Conservation (phyloP, 2,888 invertebrate genomes). For the Sinohyriopsis cumingii region DNA sequence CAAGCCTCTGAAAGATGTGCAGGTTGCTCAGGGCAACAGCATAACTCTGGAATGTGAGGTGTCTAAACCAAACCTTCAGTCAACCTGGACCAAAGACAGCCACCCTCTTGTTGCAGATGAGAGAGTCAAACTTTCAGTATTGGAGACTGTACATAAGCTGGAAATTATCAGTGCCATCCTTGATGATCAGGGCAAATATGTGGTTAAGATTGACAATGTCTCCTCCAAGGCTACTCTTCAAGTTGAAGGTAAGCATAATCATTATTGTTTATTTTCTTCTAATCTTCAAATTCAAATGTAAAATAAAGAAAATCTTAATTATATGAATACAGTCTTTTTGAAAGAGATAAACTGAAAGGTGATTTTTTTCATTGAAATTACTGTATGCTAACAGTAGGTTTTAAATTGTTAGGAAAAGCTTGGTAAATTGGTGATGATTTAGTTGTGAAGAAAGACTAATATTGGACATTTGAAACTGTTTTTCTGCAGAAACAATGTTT, state of each 20-base stretch:
- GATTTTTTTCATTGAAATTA: no score
- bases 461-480: no score
- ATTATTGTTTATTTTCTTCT: background rate
- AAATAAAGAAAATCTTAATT: no score
- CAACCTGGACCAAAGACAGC: constrained; percentile 67
- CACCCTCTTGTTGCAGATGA: constrained; percentile 89
- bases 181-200: constrained; percentile 82
- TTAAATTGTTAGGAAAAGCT: no score
- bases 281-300: no score
- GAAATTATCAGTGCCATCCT: constrained; percentile 53
- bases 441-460: no score
- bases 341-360: no score
- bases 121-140: constrained; percentile 84
- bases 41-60: constrained; percentile 62
- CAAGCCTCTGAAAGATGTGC: constrained; percentile 59
- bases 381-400: no score
- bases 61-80: constrained; percentile 60
- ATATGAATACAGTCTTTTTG: no score
- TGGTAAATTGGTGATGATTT: no score
- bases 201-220: constrained; percentile 81
- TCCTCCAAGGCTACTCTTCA: constrained; percentile 82
- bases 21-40: constrained; percentile 59
- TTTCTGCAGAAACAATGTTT: no score
- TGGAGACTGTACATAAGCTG: constrained; percentile 72
- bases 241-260: constrained; percentile 78